Evolutionary conservation across 2,888 invertebrate species (phyloP), one percentile per base, ranked within the genome.

Genomic region (Melieria omissa): DNA sequence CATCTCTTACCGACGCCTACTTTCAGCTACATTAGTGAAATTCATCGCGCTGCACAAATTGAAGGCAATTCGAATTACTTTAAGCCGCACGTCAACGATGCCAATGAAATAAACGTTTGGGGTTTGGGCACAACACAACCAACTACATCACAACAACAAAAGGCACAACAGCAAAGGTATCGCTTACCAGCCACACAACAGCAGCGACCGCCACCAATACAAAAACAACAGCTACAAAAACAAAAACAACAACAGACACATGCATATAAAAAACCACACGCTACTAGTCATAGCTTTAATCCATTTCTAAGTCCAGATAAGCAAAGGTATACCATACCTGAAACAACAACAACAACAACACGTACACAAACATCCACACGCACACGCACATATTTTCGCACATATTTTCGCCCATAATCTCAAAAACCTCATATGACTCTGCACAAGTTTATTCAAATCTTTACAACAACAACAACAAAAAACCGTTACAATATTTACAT

Each of bases 91-190:
- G 76, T 80, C 61, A 78, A 78, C 7, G 91, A 91, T 75, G 89
- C 88, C 45, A 90, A 90, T 75, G 91, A 91, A 75, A 89, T 92
- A 77, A 89, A 90, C 77, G 83, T 90, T 47, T 92, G 92, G 91
- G 91, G 91, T 60, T 88, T 92, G 67, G 90, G 89, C 9, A 84
- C 89, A 54, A 76, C 78, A 87, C 89, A 67, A 74, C 66, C 69
- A 54, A 62, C 68, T 4, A 76, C 79, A 65, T 81, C 82, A 69
- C 71, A 74, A 73, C 75, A 73, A 46, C 76, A 75, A 62, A 70
- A 70, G 69, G 77, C 74, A 68, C 74, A 73, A 46, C 76, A 75
- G 29, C 67, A 67, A 16, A 67, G 61, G 61, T 14, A 60, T 49
- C 67, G 61, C 60, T 67, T 67, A 60, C 29, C 29, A 29, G 29